Evolutionary conservation across 2,797 vertebrate genomes (phyloP).

Genomic region (Phoebastria nigripes): DNA sequence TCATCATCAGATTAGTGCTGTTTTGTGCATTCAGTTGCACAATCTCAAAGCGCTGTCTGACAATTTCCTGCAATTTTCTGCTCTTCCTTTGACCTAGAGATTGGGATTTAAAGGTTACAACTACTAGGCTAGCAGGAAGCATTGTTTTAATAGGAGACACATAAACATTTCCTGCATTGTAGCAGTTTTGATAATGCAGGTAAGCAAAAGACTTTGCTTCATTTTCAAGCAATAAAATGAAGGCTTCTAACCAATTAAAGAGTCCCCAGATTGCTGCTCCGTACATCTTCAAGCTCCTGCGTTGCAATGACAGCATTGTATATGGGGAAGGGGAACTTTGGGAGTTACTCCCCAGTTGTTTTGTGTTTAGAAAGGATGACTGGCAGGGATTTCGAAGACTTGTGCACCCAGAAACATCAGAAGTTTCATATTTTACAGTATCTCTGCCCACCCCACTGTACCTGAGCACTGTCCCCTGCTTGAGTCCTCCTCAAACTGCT

Average conservation of each 20-base stretch:
- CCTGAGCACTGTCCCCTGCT: background rate
- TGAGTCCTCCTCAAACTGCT: background rate
- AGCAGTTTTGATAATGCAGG: background rate
- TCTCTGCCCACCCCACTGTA: background rate
- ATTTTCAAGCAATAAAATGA: background rate
- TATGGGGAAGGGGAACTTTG: background rate
- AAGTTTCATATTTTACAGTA: background rate
- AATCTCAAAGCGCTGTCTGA: background rate
- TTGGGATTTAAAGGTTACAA: background rate
- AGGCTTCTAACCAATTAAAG: background rate
- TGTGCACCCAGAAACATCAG: background rate
- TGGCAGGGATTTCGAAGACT: background rate
- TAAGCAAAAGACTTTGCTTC: background rate
- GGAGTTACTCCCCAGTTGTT: background rate
- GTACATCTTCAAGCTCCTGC: background rate
- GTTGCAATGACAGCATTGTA: background rate
- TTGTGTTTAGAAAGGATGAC: background rate
- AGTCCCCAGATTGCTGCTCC: background rate
- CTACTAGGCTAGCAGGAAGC: background rate
- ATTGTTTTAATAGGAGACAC: background rate
- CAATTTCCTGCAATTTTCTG: background rate
- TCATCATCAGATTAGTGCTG: background rate
- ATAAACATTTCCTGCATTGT: background rate
- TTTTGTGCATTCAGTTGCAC: background rate
- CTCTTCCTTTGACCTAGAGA: background rate